phyloP scores from a whole-genome alignment of 1,140 invertebrate species.

The Thalassaphorura encarpata region DNA sequence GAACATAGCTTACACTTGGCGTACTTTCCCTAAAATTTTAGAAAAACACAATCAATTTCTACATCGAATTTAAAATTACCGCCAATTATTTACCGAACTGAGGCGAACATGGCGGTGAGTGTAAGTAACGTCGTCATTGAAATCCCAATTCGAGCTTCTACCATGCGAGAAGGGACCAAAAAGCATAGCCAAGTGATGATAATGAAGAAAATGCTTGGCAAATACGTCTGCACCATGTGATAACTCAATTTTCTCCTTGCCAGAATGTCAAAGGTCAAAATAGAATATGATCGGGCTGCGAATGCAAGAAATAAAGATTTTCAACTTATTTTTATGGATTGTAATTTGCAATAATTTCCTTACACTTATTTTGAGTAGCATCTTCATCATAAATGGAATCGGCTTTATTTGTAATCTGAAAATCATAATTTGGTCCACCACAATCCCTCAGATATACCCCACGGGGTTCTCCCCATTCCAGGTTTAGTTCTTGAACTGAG shows the following conservation, averaged over 20 bases:
- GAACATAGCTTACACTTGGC: conserved; percentile 22
- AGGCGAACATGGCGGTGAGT: conserved; percentile 8
- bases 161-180: conserved; percentile 6
- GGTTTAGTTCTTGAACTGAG: not conserved
- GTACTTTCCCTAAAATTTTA: conserved; percentile 16
- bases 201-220: conserved; percentile 25
- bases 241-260: conserved; percentile 20
- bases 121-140: conserved; percentile 14
- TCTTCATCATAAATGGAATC: no score
- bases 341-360: no score
- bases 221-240: conserved; percentile 24
- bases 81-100: conserved; percentile 9
- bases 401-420: no score
- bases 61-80: not conserved
- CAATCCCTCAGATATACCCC: not conserved
- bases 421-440: not conserved
- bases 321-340: not conserved
- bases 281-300: conserved; percentile 9
- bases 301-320: not conserved
- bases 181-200: conserved; percentile 22
- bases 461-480: not conserved
- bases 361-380: no score
- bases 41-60: not conserved
- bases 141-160: conserved; percentile 2
- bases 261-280: conserved; percentile 9